These are phyloP conservation scores for Myzus persicae DNA, from an alignment of 1,140 invertebrate genomes.

Conservation along the genomic window DNA sequence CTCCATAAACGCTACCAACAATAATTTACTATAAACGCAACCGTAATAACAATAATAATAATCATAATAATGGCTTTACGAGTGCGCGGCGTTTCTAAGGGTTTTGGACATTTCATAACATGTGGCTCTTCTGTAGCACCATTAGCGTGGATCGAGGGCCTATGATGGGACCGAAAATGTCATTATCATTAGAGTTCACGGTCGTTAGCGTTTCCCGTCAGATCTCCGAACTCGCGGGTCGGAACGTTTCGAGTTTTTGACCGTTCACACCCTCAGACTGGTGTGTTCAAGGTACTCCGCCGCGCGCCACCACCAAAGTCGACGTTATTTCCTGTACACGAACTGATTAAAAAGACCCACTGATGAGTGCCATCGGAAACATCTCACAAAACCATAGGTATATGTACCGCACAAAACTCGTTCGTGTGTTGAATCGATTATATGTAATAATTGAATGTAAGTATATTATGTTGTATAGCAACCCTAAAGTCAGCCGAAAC, in stretches of 20 bases:
- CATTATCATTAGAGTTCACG: slow-evolving; percentile 54
- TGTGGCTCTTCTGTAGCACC: slow-evolving; percentile 46
- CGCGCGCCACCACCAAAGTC: too few species aligned
- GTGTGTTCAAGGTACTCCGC: not conserved
- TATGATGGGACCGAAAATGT: slow-evolving; percentile 43
- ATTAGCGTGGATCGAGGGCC: slow-evolving; percentile 40
- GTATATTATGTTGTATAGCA: not conserved
- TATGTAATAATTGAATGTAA: not conserved
- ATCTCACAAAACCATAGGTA: not conserved
- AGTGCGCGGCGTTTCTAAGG: slow-evolving; percentile 29
- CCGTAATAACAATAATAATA: slow-evolving; percentile 33
- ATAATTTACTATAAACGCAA: slow-evolving; percentile 49
- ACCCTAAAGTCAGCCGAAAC: not conserved
- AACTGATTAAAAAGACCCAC: not conserved
- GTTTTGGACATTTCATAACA: slow-evolving; percentile 53
- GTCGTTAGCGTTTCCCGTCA: slow-evolving; percentile 47
- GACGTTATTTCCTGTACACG: slow-evolving; percentile 12
- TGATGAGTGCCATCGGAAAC: not conserved
- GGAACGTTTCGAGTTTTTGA: slow-evolving; percentile 22
- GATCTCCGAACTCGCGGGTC: slow-evolving; percentile 17
- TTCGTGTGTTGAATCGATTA: not conserved
- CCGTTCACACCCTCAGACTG: not conserved
- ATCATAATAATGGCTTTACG: slow-evolving; percentile 4
- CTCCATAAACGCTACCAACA: not conserved
- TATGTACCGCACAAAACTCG: not conserved